Evolutionary conservation across 2,113 vertebrate species (phyloP).

Genomic region (Mormyrus iriodes): DNA sequence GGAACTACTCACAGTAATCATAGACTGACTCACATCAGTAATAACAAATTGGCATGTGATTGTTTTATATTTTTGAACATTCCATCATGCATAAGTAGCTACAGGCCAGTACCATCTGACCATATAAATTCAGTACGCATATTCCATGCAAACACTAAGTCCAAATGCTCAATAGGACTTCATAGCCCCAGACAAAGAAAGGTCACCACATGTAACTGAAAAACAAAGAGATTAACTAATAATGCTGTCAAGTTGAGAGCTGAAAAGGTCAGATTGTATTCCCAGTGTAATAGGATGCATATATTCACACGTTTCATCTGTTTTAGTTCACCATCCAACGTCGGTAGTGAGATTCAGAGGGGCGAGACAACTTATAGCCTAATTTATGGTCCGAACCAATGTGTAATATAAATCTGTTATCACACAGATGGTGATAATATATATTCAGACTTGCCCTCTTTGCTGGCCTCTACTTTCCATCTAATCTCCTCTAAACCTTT

Average conservation of each 20-base stretch:
- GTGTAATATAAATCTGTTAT: constrained; percentile 28
- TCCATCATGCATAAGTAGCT: background rate
- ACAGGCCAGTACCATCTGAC: background rate
- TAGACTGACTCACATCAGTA: background rate
- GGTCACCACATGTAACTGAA: background rate
- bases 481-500: constrained; percentile 8
- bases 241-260: background rate
- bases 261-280: background rate
- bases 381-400: constrained; percentile 10
- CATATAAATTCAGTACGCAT: background rate
- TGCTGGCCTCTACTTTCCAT: constrained; percentile 17
- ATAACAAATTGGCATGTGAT: background rate
- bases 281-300: background rate
- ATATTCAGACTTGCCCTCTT: constrained; percentile 13
- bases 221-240: background rate
- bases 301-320: background rate
- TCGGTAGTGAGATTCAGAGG: background rate
- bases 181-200: background rate
- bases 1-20: background rate
- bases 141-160: background rate
- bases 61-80: background rate
- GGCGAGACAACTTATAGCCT: background rate
- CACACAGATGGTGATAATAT: constrained; percentile 16
- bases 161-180: background rate
- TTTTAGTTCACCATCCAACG: background rate